Conservation (phyloP, 2,113 vertebrate species). For the Nothoprocta pentlandii region DNA sequence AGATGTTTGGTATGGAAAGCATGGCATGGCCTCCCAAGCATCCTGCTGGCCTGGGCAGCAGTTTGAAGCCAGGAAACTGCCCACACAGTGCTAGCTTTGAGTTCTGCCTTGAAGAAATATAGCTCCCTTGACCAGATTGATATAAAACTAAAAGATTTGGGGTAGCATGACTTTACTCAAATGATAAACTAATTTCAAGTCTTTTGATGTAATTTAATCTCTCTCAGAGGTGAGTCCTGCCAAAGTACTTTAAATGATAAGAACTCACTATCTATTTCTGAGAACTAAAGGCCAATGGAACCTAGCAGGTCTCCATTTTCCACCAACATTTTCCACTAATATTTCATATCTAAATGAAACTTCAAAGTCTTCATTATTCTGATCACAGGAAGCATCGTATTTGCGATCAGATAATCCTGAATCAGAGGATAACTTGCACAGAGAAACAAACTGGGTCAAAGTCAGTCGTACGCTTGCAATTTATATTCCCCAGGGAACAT, state of each 20-base stretch:
- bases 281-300: background rate
- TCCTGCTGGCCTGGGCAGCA: background rate
- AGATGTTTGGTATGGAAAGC: background rate
- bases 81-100: background rate
- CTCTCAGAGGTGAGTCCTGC: background rate
- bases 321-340: background rate
- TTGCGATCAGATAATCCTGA: slow-evolving; percentile 21
- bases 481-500: background rate
- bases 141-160: background rate
- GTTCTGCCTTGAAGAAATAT: background rate
- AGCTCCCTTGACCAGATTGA: background rate
- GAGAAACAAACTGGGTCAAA: background rate
- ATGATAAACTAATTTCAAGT: slow-evolving; percentile 27
- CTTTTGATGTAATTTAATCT: slow-evolving; percentile 40
- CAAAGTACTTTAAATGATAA: slow-evolving; percentile 27
- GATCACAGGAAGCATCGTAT: background rate
- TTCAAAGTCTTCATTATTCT: slow-evolving; percentile 49
- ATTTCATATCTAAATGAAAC: slow-evolving; percentile 24
- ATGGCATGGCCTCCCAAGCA: background rate
- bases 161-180: background rate
- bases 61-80: background rate
- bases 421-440: background rate
- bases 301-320: background rate
- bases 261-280: slow-evolving; percentile 1
- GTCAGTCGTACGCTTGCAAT: background rate